Evolutionary conservation across 2,888 invertebrate species (phyloP).

Genomic region (Drosophila merina): DNA sequence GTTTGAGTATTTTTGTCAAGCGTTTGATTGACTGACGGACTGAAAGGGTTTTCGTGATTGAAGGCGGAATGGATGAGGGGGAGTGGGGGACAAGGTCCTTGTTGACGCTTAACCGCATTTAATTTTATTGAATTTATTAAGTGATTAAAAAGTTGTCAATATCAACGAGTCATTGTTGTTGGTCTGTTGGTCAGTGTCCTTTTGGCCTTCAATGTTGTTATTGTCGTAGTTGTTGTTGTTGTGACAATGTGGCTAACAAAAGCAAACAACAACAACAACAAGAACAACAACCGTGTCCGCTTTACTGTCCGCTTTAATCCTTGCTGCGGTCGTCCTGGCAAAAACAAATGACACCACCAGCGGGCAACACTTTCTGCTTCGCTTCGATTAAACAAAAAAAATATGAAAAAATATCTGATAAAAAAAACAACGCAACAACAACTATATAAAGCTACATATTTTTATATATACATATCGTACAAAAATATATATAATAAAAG

Average conservation of each 20-base stretch:
- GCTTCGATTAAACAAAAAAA: constrained; percentile 10
- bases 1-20: constrained; percentile 55
- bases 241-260: constrained; percentile 56
- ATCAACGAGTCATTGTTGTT: constrained; percentile 70
- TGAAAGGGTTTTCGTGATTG: constrained; percentile 20
- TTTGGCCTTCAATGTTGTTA: neutral
- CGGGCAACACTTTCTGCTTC: constrained; percentile 12
- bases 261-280: constrained; percentile 19
- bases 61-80: constrained; percentile 1
- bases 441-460: neutral
- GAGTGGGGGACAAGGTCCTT: constrained; percentile 48
- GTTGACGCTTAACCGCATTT: constrained; percentile 82
- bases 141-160: constrained; percentile 83
- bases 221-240: constrained; percentile 58
- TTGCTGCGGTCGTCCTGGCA: constrained; percentile 62
- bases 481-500: constrained; percentile 11
- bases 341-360: constrained; percentile 28
- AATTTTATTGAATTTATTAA: constrained; percentile 83
- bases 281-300: constrained; percentile 19
- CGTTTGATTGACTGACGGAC: constrained; percentile 55
- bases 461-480: neutral
- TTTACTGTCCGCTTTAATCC: constrained; percentile 69
- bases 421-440: constrained; percentile 1
- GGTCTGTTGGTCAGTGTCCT: constrained; percentile 20
- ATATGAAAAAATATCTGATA: neutral